A percentile compares a stretch with the other conserved stretches of the same genome.
Conservation (phyloP, 2,888 invertebrate genomes). For the Brachyptera putata region DNA sequence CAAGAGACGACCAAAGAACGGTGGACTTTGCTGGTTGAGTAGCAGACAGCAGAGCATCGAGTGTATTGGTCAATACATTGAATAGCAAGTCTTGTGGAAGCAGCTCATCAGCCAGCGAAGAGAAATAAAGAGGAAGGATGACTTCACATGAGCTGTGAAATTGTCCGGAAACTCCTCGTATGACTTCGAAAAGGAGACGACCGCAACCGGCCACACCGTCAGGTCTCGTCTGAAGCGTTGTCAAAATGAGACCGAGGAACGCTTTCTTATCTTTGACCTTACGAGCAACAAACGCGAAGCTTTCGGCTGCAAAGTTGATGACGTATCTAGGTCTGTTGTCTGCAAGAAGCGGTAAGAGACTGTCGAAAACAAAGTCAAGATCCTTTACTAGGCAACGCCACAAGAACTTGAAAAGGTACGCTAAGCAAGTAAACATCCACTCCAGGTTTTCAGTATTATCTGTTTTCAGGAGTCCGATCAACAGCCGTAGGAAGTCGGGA, state of each 20-base stretch:
- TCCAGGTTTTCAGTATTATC: conserved; percentile 83
- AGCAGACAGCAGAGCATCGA: conserved; percentile 58
- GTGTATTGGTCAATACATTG: conserved; percentile 60
- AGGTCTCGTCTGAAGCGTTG: conserved; percentile 59
- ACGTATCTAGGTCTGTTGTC: conserved; percentile 77
- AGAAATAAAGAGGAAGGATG: conserved; percentile 64
- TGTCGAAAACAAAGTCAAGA: conserved; percentile 65
- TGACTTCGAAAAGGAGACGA: conserved; percentile 80
- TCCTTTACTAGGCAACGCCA: conserved; percentile 80
- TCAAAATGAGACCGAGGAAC: conserved; percentile 66
- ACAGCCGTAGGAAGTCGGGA: conserved; percentile 64
- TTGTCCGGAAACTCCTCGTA: conserved; percentile 75
- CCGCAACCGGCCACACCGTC: conserved; percentile 77
- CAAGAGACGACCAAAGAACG: conserved; percentile 56
- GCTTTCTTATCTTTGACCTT: conserved; percentile 76
- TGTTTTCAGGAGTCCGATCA: conserved; percentile 66
- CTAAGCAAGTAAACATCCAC: conserved; percentile 78
- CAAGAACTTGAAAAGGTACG: conserved; percentile 85
- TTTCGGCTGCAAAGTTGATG: conserved; percentile 90
- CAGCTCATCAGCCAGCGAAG: conserved; percentile 53
- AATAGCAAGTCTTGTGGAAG: conserved; percentile 55
- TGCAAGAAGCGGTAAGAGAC: conserved; percentile 70
- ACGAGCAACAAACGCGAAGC: conserved; percentile 90
- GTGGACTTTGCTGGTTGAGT: conserved; percentile 60
- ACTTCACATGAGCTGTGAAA: conserved; percentile 79